Evolutionary conservation across 2,113 vertebrate species (phyloP), one percentile per base, ranked within the genome.

Genomic region (Mionectes macconnelli): DNA sequence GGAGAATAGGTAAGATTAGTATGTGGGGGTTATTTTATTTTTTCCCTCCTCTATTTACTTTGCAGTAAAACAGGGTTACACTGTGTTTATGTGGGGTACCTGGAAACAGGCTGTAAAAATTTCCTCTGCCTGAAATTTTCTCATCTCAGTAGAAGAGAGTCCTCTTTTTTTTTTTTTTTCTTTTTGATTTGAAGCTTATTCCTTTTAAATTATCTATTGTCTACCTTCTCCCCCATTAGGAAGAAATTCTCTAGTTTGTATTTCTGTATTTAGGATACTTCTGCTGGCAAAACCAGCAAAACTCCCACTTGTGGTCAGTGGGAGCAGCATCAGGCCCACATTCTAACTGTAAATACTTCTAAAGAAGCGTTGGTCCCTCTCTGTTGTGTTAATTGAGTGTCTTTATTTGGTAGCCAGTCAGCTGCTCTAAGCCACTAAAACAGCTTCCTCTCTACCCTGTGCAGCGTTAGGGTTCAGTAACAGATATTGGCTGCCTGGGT

Each of bases 261-360:
- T 55, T 81, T 82, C 55, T 77, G 37, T 68, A 9, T 91, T 90
- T 72, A 35, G 37, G 35, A 10, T 33, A 62, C 37, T 67, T 21
- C 21, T 62, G 52, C 52, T 72, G 87, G 55, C 49, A 55, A 56
- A 67, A 56, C 22, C 39, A 57, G 59, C 42, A 63, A 25, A 91
- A 80, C 84, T 96, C 90, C 82, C 82, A 55, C 75, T 93, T 81
- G 82, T 91, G 92, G 81, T 82, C 85, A 63, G 35, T 66, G 53
- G 30, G 37, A 91, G 87, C 66, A 89, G 83, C 42, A 50, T 28
- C 90, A 91, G 78, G 45, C n/a, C 35, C 5, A 24, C 59, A 28
- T 66, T 30, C 33, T 55, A 45, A 5, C 24, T 44, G 25, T 44
- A 25, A 64, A 76, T 66, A 23, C 12, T 50, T n/a, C 24, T 64